These are phyloP conservation scores for Odontothrips loti DNA, from an alignment of 2,888 invertebrate species.

Conservation along the genomic window DNA sequence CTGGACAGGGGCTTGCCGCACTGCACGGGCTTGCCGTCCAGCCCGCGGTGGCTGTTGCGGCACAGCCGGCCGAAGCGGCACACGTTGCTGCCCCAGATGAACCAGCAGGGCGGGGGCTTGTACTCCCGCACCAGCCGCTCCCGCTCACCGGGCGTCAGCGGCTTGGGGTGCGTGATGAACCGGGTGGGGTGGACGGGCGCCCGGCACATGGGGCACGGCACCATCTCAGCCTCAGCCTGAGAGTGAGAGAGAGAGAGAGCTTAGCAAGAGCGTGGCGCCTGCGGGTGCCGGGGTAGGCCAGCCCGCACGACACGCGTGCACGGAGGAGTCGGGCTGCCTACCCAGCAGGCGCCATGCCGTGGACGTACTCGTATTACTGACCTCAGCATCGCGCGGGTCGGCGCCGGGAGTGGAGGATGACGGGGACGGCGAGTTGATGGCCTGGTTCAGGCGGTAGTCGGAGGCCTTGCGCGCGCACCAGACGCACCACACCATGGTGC, in stretches of 20 bases:
- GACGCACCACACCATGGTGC: slow-evolving; percentile 18
- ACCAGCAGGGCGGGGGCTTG: slow-evolving; percentile 12
- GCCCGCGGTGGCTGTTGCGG: slow-evolving; percentile 4
- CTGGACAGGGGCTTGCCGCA: background rate
- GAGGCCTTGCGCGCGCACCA: slow-evolving; percentile 17
- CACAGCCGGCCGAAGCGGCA: slow-evolving; percentile 18
- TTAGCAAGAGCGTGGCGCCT: too few relatives aligned
- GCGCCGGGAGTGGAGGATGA: background rate
- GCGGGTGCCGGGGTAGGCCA: too few relatives aligned
- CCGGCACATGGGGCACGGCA: slow-evolving; percentile 21
- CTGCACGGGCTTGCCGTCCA: slow-evolving; percentile 10
- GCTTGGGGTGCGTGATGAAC: slow-evolving; percentile 9
- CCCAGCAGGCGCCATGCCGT: background rate
- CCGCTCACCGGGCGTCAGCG: background rate
- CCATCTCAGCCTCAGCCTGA: slow-evolving; percentile 3
- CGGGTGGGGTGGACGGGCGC: slow-evolving; percentile 10
- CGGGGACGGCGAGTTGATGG: background rate
- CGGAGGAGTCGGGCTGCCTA: too few relatives aligned
- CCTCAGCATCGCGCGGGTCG: background rate
- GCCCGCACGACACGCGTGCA: too few relatives aligned
- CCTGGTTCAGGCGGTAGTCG: slow-evolving; percentile 19
- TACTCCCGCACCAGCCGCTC: slow-evolving; percentile 15
- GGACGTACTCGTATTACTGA: too few relatives aligned
- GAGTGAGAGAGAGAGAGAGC: too few relatives aligned
- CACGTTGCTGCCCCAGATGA: slow-evolving; percentile 19